Evolutionary conservation across 2,888 invertebrate genomes (phyloP).

Genomic region (Limenitis camilla): DNA sequence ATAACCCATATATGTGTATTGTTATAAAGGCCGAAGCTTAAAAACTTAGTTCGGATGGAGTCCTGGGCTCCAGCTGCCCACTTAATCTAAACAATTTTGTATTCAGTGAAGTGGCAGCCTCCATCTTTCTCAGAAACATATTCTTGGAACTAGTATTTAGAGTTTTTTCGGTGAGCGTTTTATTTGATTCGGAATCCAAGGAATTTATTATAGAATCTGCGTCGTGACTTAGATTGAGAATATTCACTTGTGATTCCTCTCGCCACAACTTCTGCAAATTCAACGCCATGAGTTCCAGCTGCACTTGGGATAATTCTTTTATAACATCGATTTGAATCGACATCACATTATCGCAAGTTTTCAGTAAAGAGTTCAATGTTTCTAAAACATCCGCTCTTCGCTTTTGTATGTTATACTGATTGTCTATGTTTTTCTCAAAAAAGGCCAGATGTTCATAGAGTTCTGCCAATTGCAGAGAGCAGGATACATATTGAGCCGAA

Average conservation of each 20-base stretch:
- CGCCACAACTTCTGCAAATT: slow-evolving; percentile 75
- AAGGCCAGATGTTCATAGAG: slow-evolving; percentile 80
- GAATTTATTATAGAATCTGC: slow-evolving; percentile 61
- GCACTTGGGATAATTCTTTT: slow-evolving; percentile 76
- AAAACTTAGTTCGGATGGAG: slow-evolving; percentile 53
- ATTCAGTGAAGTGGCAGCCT: slow-evolving; percentile 58
- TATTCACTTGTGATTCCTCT: slow-evolving; percentile 61
- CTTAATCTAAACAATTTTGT: slow-evolving; percentile 56
- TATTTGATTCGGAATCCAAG: slow-evolving; percentile 54
- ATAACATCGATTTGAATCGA: slow-evolving; percentile 73
- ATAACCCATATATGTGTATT: too few species aligned
- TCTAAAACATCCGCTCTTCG: slow-evolving; percentile 75
- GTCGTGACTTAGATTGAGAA: slow-evolving; percentile 51
- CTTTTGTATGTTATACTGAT: slow-evolving; percentile 74
- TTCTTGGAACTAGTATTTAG: slow-evolving; percentile 54
- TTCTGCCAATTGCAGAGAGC: slow-evolving; percentile 76
- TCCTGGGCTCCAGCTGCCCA: slow-evolving; percentile 43
- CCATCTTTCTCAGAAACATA: slow-evolving; percentile 62
- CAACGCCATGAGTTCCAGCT: slow-evolving; percentile 76
- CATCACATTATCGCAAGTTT: slow-evolving; percentile 64
- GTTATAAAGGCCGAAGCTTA: slow-evolving; percentile 24
- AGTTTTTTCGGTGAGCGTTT: slow-evolving; percentile 57
- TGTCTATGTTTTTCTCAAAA: slow-evolving; percentile 81
- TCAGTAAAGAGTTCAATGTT: slow-evolving; percentile 69
- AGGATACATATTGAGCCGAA: slow-evolving; percentile 74